A percentile compares a stretch with the other conserved stretches of the same genome.
Conservation (phyloP, 2,113 vertebrate genomes). For the cat (Felis catus) region F.catus_Fca126_mat1.0 CM031412.1:154844501-154845000, state of each 20-base stretch:
- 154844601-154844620: constrained; percentile 68
- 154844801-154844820: neutral
- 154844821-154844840: constrained; percentile 43
- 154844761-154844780: neutral
- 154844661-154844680: constrained; percentile 62
- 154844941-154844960: neutral
- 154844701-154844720: constrained; percentile 51
- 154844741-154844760: constrained; percentile 28
- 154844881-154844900: neutral
- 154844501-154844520: constrained; percentile 61
- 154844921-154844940: constrained; percentile 49
- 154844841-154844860: neutral
- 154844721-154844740: constrained; percentile 21
- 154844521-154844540: constrained; percentile 55
- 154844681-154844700: constrained; percentile 65
- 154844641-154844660: constrained; percentile 70
- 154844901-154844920: neutral
- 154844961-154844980: neutral
- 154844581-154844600: constrained; percentile 67
- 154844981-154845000: neutral
- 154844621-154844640: constrained; percentile 69
- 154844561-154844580: constrained; percentile 70
- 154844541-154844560: constrained; percentile 65
- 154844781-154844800: constrained; percentile 49
- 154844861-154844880: neutral